Evolutionary conservation across 1,140 invertebrate species (phyloP).

Genomic region (Euura lappo): DNA sequence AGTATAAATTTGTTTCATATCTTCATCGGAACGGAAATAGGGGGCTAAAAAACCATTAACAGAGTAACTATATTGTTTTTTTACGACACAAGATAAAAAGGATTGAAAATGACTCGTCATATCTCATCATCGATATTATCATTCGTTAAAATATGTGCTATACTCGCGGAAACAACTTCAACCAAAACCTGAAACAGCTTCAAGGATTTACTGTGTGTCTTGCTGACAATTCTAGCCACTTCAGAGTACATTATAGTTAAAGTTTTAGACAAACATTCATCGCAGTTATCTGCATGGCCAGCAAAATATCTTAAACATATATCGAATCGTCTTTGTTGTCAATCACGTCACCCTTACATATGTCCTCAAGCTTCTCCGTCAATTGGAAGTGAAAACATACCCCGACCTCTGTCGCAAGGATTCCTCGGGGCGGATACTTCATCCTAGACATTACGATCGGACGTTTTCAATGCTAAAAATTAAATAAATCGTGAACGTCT

Average conservation of each 20-base stretch:
- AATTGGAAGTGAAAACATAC: background rate
- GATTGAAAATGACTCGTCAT: background rate
- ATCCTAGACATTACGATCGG: background rate
- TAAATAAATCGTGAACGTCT: background rate
- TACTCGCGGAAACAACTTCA: background rate
- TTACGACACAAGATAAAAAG: background rate
- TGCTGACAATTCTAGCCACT: slow-evolving; percentile 3
- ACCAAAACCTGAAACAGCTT: too few species aligned
- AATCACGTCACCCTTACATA: too few species aligned
- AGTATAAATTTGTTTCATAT: background rate
- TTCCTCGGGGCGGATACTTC: background rate
- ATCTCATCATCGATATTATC: background rate
- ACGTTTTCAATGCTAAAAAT: slow-evolving; percentile 1
- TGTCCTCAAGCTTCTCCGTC: too few species aligned
- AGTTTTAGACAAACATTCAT: background rate
- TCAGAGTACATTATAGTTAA: background rate
- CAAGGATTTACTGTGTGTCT: background rate
- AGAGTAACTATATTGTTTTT: background rate
- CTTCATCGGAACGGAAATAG: background rate
- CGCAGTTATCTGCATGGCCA: background rate
- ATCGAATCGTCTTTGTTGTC: background rate
- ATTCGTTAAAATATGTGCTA: background rate
- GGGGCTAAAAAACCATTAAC: background rate
- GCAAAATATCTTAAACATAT: background rate
- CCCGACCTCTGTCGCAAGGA: background rate